These are phyloP conservation scores for Periophthalmodon schlosseri DNA, from an alignment of 2,113 vertebrate genomes.

Conservation along the genomic window DNA sequence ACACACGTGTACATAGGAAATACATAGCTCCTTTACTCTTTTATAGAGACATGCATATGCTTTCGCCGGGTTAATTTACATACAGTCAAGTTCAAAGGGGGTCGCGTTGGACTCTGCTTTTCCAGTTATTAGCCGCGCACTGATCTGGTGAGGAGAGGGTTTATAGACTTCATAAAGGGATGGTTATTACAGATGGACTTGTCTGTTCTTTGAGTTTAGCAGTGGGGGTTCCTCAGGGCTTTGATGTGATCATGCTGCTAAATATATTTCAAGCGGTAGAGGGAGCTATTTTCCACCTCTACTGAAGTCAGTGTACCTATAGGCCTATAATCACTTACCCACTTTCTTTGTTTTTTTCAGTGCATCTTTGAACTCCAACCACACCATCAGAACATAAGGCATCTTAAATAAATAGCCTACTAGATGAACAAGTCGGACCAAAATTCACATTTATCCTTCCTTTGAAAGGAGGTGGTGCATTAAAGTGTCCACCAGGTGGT, in stretches of 20 bases:
- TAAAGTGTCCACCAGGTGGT: slow-evolving; percentile 22
- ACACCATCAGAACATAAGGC: background rate
- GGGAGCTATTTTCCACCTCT: slow-evolving; percentile 37
- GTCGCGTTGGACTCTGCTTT: slow-evolving; percentile 49
- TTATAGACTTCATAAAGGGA: slow-evolving; percentile 63
- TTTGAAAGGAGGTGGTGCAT: background rate
- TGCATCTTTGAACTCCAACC: background rate
- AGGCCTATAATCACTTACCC: slow-evolving; percentile 30
- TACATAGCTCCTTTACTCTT: slow-evolving; percentile 29
- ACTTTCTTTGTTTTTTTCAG: background rate
- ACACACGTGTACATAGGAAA: background rate
- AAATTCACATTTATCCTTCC: background rate
- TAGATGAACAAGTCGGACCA: background rate
- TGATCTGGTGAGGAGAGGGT: slow-evolving; percentile 52
- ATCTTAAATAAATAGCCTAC: background rate
- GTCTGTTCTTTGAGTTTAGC: slow-evolving; percentile 59
- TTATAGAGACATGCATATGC: slow-evolving; percentile 44
- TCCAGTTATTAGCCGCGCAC: slow-evolving; percentile 62
- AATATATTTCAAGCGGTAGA: slow-evolving; percentile 56
- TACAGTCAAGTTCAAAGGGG: slow-evolving; percentile 61
- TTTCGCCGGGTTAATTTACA: slow-evolving; percentile 41
- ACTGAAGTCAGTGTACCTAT: slow-evolving; percentile 24
- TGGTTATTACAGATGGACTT: slow-evolving; percentile 60
- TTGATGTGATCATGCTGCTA: slow-evolving; percentile 66
- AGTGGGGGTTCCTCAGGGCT: slow-evolving; percentile 57